Evolutionary conservation across 2,888 invertebrate genomes (phyloP).

Genomic region (Melanchra persicariae): DNA sequence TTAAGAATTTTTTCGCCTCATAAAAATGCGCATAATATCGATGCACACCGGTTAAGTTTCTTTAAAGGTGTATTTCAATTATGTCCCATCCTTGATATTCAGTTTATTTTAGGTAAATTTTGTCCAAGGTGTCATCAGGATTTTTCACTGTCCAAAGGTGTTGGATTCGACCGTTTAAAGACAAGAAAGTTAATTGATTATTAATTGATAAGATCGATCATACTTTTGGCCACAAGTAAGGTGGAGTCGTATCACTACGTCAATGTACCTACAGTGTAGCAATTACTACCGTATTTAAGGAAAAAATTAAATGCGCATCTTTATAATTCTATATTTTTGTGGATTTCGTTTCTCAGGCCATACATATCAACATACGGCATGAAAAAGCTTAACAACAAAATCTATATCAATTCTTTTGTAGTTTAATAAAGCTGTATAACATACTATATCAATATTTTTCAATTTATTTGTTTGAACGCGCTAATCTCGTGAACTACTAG

Average conservation of each 20-base stretch:
- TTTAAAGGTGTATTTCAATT: constrained; percentile 77
- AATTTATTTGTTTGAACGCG: too few relatives aligned
- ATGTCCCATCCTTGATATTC: constrained; percentile 79
- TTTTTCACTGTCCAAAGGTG: constrained; percentile 71
- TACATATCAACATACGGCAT: neutral
- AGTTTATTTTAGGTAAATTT: constrained; percentile 82
- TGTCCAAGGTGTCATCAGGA: constrained; percentile 72
- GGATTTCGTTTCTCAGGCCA: neutral
- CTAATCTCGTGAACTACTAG: too few relatives aligned
- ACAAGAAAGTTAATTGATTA: constrained; percentile 64
- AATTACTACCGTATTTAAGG: constrained; percentile 50
- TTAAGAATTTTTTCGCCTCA: constrained; percentile 78
- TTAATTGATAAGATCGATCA: constrained; percentile 67
- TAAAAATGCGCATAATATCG: constrained; percentile 81
- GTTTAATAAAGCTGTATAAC: too few relatives aligned
- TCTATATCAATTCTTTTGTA: too few relatives aligned
- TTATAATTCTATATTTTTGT: neutral
- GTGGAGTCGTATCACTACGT: constrained; percentile 25
- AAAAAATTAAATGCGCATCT: constrained; percentile 1
- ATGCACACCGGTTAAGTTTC: constrained; percentile 60
- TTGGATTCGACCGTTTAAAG: constrained; percentile 57
- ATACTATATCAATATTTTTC: too few relatives aligned
- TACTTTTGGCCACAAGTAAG: constrained; percentile 35
- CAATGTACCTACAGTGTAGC: constrained; percentile 7
- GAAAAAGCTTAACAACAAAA: too few relatives aligned